Evolutionary conservation across 2,888 invertebrate genomes (phyloP).

Genomic region (Trachelus tabidus): DNA sequence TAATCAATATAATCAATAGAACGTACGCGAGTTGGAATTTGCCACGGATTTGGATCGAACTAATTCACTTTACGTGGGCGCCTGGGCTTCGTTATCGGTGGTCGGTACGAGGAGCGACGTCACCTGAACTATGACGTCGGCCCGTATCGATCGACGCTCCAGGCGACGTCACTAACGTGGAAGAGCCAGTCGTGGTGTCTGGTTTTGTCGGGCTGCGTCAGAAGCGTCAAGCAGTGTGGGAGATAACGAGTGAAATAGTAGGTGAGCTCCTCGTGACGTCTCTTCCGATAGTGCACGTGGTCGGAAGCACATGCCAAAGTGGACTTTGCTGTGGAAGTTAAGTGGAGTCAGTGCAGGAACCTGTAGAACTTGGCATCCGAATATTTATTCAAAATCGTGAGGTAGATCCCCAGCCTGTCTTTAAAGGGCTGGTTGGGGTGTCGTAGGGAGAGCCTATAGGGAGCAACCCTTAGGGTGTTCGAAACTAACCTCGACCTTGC

Average conservation of each 20-base stretch:
- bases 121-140: background rate
- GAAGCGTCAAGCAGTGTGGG: background rate
- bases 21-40: background rate
- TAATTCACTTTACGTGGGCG: background rate
- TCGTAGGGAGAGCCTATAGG: background rate
- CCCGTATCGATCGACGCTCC: background rate
- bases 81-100: background rate
- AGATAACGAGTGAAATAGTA: background rate
- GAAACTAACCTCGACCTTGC: background rate
- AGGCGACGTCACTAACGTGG: background rate
- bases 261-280: background rate
- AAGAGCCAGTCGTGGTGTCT: background rate
- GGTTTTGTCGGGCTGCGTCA: background rate
- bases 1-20: background rate
- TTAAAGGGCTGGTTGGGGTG: background rate
- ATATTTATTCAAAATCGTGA: constrained; percentile 21
- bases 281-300: background rate
- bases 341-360: background rate
- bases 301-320: background rate
- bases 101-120: background rate
- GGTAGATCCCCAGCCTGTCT: background rate
- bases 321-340: background rate
- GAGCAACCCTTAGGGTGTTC: background rate
- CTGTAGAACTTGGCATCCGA: constrained; percentile 3
- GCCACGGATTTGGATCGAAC: background rate